Conservation (phyloP, 1,140 invertebrate species). For the Caenorhabditis latens region DNA sequence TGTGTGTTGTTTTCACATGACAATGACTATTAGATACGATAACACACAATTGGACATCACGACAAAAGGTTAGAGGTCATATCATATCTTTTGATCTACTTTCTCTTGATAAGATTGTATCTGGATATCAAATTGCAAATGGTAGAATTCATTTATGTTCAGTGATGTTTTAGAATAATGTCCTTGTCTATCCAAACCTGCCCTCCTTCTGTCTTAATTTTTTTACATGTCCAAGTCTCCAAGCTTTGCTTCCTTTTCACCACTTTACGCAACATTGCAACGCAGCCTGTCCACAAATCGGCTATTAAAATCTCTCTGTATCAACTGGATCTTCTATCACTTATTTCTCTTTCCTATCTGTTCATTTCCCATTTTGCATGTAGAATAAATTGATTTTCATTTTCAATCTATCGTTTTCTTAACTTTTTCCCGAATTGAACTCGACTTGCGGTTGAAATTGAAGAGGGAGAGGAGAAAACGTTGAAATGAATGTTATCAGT, state of each 20-base stretch:
- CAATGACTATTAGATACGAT: constrained; percentile 15
- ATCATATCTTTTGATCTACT: not conserved
- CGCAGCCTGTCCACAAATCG: constrained; percentile 33
- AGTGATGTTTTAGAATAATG: not conserved
- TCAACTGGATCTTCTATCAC: constrained; percentile 33
- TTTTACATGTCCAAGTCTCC: not conserved
- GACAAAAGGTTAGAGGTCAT: not conserved
- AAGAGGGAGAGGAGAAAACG: too few species aligned
- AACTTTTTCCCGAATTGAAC: too few species aligned
- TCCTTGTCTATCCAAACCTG: not conserved
- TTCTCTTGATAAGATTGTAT: not conserved
- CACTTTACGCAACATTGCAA: constrained; percentile 51
- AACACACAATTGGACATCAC: not conserved
- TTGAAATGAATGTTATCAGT: constrained; percentile 33
- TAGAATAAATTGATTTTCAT: not conserved
- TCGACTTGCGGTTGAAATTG: not conserved
- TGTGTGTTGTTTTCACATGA: not conserved
- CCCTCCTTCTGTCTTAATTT: constrained; percentile 12
- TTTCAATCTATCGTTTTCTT: too few species aligned
- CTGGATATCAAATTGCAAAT: too few species aligned
- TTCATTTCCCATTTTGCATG: not conserved
- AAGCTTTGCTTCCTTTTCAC: constrained; percentile 44
- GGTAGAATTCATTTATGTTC: not conserved
- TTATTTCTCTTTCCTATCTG: not conserved
- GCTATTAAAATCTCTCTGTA: constrained; percentile 39